These are phyloP conservation scores for Conistra vaccinii DNA, from an alignment of 2,888 invertebrate species.

Conservation along the genomic window DNA sequence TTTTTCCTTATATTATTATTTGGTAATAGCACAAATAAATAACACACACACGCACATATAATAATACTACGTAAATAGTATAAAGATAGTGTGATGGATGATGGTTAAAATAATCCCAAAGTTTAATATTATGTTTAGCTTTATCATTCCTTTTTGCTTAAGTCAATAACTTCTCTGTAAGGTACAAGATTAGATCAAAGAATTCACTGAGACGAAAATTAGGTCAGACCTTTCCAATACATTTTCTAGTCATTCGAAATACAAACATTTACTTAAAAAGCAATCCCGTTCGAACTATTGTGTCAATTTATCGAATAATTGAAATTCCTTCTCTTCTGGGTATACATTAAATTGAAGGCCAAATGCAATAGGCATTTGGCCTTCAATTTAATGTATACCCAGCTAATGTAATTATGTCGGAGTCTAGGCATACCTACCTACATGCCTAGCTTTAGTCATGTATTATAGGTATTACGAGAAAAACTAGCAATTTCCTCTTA, in stretches of 20 bases:
- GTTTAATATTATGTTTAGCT: neutral
- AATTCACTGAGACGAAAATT: constrained; percentile 2
- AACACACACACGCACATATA: too few relatives aligned
- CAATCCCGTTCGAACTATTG: neutral
- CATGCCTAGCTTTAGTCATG: constrained; percentile 35
- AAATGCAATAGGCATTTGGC: too few relatives aligned
- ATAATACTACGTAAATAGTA: too few relatives aligned
- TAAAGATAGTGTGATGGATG: too few relatives aligned
- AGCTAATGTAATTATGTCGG: constrained; percentile 21
- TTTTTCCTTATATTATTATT: neutral
- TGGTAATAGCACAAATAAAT: too few relatives aligned
- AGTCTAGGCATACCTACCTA: constrained; percentile 25
- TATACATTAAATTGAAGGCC: too few relatives aligned
- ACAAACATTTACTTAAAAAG: neutral
- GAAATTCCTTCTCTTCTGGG: constrained; percentile 35
- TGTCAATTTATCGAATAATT: constrained; percentile 34
- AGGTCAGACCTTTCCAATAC: neutral
- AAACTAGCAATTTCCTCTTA: constrained; percentile 39
- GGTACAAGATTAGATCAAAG: neutral
- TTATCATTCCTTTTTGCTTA: neutral
- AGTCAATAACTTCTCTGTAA: neutral
- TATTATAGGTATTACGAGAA: constrained; percentile 36
- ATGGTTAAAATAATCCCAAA: neutral
- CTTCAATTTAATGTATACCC: constrained; percentile 44
- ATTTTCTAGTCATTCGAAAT: neutral